Conservation (phyloP, 1,140 invertebrate genomes). For the Platyscapa corneri region DNA sequence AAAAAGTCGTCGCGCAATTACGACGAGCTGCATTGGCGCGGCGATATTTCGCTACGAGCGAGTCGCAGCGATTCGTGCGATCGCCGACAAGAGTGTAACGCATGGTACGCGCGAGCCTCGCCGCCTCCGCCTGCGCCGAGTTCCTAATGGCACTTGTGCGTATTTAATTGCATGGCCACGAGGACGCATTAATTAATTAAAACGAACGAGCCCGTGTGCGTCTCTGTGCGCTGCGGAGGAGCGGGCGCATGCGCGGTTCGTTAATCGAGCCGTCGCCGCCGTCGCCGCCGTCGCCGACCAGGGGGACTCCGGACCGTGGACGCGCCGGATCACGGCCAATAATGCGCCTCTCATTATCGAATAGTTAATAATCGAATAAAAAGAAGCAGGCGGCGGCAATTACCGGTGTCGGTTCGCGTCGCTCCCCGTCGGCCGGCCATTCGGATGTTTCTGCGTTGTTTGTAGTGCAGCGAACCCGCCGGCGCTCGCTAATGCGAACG, state of each 20-base stretch:
- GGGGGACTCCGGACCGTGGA: neutral
- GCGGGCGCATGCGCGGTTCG: neutral
- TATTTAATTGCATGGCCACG: neutral
- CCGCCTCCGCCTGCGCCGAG: too few relatives aligned
- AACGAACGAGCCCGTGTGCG: neutral
- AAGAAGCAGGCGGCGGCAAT: neutral
- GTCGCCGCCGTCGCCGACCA: too few relatives aligned
- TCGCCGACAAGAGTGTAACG: constrained; percentile 20
- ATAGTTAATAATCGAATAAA: constrained; percentile 34
- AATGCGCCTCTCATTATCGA: constrained; percentile 23
- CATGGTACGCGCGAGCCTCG: too few relatives aligned
- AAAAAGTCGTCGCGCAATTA: neutral
- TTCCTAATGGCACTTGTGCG: constrained; percentile 13
- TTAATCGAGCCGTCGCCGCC: too few relatives aligned
- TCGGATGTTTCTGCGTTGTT: neutral
- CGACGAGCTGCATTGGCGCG: neutral
- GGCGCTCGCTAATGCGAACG: neutral
- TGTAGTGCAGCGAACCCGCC: neutral
- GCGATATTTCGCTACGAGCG: neutral
- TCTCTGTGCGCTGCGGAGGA: neutral
- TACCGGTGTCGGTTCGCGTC: neutral
- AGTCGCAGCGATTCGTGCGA: neutral
- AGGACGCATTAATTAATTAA: constrained; percentile 26
- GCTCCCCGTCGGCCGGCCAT: neutral
- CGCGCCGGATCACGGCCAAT: neutral